A percentile compares a stretch with the other conserved stretches of the same genome.
phyloP scores from a whole-genome alignment of 2,888 invertebrate genomes.

The Philereme vetulata region DNA sequence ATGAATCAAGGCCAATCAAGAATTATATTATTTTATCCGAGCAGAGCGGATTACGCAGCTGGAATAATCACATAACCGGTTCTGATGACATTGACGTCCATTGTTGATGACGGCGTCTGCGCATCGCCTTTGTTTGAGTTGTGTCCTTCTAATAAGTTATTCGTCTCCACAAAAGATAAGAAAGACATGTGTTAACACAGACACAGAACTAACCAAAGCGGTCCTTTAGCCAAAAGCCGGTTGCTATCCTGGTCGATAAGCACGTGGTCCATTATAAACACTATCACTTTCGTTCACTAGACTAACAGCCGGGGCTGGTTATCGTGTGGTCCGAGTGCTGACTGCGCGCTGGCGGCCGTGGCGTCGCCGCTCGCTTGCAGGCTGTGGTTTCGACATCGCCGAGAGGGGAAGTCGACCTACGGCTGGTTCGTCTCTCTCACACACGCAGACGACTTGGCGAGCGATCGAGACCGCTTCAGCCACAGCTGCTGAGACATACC shows the following conservation, averaged over 20 bases:
- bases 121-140: slow-evolving; percentile 35
- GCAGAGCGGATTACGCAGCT: slow-evolving; percentile 37
- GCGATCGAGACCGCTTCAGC: slow-evolving; percentile 50
- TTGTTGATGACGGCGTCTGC: slow-evolving; percentile 26
- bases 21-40: slow-evolving; percentile 31
- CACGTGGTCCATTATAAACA: slow-evolving; percentile 62
- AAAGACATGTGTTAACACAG: slow-evolving; percentile 1
- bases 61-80: slow-evolving; percentile 41
- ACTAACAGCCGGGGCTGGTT: slow-evolving; percentile 48
- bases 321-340: slow-evolving; percentile 58
- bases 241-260: slow-evolving; percentile 45
- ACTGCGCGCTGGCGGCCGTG: slow-evolving; percentile 49
- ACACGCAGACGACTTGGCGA: slow-evolving; percentile 37
- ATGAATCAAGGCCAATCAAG: slow-evolving; percentile 39
- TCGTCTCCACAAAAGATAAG: slow-evolving; percentile 4
- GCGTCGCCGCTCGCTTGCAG: slow-evolving; percentile 63
- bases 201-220: slow-evolving; percentile 34
- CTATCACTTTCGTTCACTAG: slow-evolving; percentile 69
- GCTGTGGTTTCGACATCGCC: slow-evolving; percentile 71
- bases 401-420: slow-evolving; percentile 59
- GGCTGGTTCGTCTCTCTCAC: slow-evolving; percentile 58
- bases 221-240: slow-evolving; percentile 7
- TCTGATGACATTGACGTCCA: slow-evolving; percentile 44
- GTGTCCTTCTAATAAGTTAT: slow-evolving; percentile 4
- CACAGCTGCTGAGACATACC: slow-evolving; percentile 49